phyloP scores from a whole-genome alignment of 2,797 vertebrate genomes.

The Protosalanx chinensis region DNA sequence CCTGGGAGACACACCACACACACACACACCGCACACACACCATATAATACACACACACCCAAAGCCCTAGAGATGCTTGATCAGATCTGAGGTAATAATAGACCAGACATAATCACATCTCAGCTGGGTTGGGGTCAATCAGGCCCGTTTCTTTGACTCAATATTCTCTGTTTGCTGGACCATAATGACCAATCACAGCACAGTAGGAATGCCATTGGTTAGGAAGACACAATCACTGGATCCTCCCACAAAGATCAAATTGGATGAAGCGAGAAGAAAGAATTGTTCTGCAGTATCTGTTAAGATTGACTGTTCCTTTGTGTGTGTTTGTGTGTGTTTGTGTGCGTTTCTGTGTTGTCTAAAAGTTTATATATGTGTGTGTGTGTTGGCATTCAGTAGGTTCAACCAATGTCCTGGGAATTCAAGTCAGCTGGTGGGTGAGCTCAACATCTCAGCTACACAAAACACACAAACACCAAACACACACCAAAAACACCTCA shows the following conservation, averaged over 20 bases:
- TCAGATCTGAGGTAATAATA: not conserved
- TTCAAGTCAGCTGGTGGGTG: not conserved
- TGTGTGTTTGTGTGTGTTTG: not conserved
- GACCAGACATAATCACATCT: constrained; percentile 3
- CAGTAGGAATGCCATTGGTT: not conserved
- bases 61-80: not conserved
- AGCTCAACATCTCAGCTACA: not conserved
- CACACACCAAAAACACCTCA: not conserved
- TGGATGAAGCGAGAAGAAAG: not conserved
- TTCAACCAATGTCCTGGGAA: not conserved
- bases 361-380: not conserved
- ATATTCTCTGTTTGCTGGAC: not conserved
- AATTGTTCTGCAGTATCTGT: not conserved
- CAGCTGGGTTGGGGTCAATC: not conserved
- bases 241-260: not conserved
- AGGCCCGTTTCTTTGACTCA: not conserved
- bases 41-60: not conserved
- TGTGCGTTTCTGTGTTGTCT: too few species aligned
- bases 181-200: not conserved
- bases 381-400: constrained; percentile 1
- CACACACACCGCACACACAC: not conserved
- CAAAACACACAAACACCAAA: not conserved
- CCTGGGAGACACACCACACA: constrained; percentile 9
- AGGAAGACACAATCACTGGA: not conserved
- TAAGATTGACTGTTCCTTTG: not conserved